Conservation (phyloP, 2,113 vertebrate species). For the Calyptommatus sinebrachiatus region DNA sequence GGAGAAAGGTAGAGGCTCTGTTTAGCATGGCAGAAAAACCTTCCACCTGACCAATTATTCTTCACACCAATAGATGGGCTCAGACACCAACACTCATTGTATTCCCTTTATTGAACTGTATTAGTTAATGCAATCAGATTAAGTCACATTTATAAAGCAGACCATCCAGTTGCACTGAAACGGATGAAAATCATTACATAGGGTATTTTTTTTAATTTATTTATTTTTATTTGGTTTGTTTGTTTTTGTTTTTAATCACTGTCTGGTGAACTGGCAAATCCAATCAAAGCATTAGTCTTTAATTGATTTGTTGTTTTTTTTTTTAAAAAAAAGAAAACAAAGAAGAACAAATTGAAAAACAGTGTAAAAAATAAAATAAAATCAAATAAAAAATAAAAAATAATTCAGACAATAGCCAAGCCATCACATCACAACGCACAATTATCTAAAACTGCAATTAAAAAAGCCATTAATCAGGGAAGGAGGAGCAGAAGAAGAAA, state of each 20-base stretch:
- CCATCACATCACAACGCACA: slow-evolving; percentile 96
- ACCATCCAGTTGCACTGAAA: slow-evolving; percentile 97
- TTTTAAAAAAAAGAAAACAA: slow-evolving; percentile 5
- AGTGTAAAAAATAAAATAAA: slow-evolving; percentile 88
- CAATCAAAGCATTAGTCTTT: slow-evolving; percentile 95
- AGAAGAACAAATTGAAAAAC: slow-evolving; percentile 59
- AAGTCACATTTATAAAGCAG: slow-evolving; percentile 99
- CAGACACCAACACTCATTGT: slow-evolving; percentile 65
- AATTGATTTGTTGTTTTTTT: slow-evolving; percentile 81
- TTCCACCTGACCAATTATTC: neutral
- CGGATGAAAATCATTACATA: slow-evolving; percentile 96
- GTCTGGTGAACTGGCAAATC: slow-evolving; percentile 97
- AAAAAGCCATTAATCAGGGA: slow-evolving; percentile 70
- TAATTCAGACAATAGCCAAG: slow-evolving; percentile 93
- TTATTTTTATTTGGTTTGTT: too few relatives aligned
- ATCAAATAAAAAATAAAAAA: slow-evolving; percentile 39
- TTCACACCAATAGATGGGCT: slow-evolving; percentile 38
- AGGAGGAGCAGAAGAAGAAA: neutral
- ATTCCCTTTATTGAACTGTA: slow-evolving; percentile 94
- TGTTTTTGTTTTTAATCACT: slow-evolving; percentile 77
- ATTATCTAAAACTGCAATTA: slow-evolving; percentile 87
- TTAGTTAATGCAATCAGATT: slow-evolving; percentile 98
- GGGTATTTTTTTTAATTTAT: slow-evolving; percentile 75
- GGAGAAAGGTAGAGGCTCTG: too few relatives aligned
- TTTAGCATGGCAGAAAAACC: neutral